A percentile compares a stretch with the other conserved stretches of the same genome.
Conservation (phyloP, 1,140 invertebrate genomes). For the Oscheius sp. region DNA sequence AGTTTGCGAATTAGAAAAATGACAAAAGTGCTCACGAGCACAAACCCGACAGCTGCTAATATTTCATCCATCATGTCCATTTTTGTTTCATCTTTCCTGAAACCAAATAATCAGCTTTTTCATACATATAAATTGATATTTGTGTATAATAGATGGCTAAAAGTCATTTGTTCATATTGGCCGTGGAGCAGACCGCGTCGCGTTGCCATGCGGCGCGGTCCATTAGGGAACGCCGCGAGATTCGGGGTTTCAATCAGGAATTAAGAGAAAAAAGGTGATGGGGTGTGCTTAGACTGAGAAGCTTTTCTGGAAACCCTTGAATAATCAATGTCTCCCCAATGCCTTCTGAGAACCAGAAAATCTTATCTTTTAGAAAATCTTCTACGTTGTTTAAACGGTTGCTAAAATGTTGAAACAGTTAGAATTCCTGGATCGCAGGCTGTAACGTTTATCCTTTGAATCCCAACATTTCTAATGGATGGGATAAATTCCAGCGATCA, state of each 20-base stretch:
- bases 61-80: slow-evolving; percentile 26
- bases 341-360: too few relatives aligned
- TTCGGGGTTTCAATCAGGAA: neutral
- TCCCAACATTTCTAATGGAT: too few relatives aligned
- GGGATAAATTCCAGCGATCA: too few relatives aligned
- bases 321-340: too few relatives aligned
- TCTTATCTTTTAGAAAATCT: too few relatives aligned
- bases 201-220: neutral
- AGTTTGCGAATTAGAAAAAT: slow-evolving; percentile 22
- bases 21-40: neutral
- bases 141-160: too few relatives aligned
- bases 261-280: neutral
- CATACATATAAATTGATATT: too few relatives aligned
- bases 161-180: neutral
- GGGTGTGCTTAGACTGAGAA: neutral
- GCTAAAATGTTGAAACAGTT: too few relatives aligned
- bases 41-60: neutral
- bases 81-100: slow-evolving; percentile 24
- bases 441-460: too few relatives aligned
- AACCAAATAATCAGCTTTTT: neutral
- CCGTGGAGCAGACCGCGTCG: neutral
- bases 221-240: neutral
- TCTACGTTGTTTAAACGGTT: too few relatives aligned
- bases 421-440: too few relatives aligned
- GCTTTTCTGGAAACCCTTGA: too few relatives aligned